Evolutionary conservation across 2,113 vertebrate genomes (phyloP).

Genomic region (Fukomys damarensis): DNA sequence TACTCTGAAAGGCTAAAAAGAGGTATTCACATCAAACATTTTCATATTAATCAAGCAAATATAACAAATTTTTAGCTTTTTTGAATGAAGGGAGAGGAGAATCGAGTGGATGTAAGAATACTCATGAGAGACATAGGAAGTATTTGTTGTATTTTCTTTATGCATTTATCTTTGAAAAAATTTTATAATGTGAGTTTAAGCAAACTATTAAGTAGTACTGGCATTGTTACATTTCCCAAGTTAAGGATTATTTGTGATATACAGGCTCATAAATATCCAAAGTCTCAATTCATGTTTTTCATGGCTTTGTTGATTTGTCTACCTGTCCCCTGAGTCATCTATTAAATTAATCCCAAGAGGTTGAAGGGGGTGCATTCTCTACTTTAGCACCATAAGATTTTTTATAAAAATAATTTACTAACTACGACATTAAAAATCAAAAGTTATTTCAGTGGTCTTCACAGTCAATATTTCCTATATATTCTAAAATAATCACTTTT

Average conservation of each 20-base stretch:
- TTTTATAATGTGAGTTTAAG: background rate
- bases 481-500: slow-evolving; percentile 58
- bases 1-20: slow-evolving; percentile 37
- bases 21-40: background rate
- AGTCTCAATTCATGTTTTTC: background rate
- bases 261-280: background rate
- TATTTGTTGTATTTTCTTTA: background rate
- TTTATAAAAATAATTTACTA: slow-evolving; percentile 10
- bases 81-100: background rate
- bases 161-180: slow-evolving; percentile 16
- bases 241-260: background rate
- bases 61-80: background rate
- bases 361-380: background rate
- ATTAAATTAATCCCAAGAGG: background rate
- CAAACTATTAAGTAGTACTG: background rate
- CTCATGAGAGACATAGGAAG: background rate
- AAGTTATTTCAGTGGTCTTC: background rate
- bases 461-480: background rate
- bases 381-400: background rate
- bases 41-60: slow-evolving; percentile 46
- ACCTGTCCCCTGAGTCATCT: background rate
- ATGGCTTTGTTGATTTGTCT: background rate
- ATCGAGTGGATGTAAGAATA: background rate
- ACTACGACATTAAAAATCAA: slow-evolving; percentile 36
- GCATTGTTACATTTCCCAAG: background rate